Evolutionary conservation across 1,140 invertebrate species (phyloP), one percentile per base, ranked within the genome.

Genomic region (Cotesia chilonis): DNA sequence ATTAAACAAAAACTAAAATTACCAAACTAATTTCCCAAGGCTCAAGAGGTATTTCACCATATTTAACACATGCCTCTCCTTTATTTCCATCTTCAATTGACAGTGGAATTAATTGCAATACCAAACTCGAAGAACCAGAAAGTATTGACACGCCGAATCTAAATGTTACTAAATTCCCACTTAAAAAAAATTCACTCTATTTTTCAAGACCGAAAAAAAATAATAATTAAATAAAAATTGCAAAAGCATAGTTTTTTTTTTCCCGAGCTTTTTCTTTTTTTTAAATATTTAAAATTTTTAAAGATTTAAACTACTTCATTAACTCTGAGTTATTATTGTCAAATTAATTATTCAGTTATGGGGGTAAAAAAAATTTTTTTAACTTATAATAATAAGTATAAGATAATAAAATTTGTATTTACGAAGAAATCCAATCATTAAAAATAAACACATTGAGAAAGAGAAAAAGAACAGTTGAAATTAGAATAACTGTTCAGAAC

Each of bases 101-200:
- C 17, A 71, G 63, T 55, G 74, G 66, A 47, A 47, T 71, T 63
- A 79, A 71, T 76, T 75, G 51, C 63, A 78, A 68, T 68, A 47
- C 68, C 69, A 78, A 59, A 51, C 66, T 71, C 66, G 71, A 60
- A 57, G 75, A 74, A n/a, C 64, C 73, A 52, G 71, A 69, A 64
- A 70, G 59, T 47, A 78, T 54, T 20, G 75, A 75, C 68, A 78
- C 76, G 60, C 71, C 73, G n/a, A 74, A 72, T 12, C 67, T 69
- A 74, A 79, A 75, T 41, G 73, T 75, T 60, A 76, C 68, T 36
- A 69, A 68, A 71, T 76, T 74, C 35, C 71, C 72, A 75, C 74
- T 78, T 78, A 67, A 38, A 75, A 77, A 63, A 61, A 76, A 47
- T 47, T 9, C 41, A 75, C 37, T 69, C 55, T 75, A 28, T 54